Evolutionary conservation across 92 coral and sea anemone species (phyloP).

Genomic region (Siderastrea radians): DNA sequence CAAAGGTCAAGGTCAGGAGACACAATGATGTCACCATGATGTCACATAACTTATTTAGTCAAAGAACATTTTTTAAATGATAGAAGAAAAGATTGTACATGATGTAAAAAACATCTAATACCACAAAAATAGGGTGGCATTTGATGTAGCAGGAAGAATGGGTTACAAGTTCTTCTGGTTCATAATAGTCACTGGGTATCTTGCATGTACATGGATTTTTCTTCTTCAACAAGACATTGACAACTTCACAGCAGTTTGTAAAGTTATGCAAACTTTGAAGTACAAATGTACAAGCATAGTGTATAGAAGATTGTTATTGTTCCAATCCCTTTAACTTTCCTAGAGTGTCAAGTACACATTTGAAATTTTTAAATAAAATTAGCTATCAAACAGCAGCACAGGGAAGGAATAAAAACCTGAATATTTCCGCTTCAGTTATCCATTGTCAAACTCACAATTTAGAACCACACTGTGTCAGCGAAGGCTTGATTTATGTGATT

Average conservation of each 20-base stretch:
- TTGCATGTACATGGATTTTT: neutral
- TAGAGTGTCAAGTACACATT: no score
- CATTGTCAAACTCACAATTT: no score
- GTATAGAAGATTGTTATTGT: neutral
- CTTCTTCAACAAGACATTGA: neutral
- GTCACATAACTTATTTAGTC: constrained; percentile 20
- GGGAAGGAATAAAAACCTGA: no score
- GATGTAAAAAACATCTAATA: neutral
- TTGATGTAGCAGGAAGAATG: neutral
- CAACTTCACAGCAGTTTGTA: neutral
- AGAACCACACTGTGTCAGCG: no score
- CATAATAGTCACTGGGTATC: neutral
- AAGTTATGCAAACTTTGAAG: neutral
- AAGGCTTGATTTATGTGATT: no score
- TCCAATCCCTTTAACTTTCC: no score
- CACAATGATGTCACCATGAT: constrained; percentile 42
- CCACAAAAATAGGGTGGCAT: neutral
- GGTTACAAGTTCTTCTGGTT: neutral
- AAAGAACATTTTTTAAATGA: neutral
- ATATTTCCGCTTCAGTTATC: no score
- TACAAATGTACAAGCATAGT: neutral
- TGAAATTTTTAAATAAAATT: no score
- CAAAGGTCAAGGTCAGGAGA: constrained; percentile 97
- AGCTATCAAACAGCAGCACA: no score
- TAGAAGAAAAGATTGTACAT: neutral